phyloP scores from a whole-genome alignment of 2,113 vertebrate species.

The Lamprologus tigripictilis region DNA sequence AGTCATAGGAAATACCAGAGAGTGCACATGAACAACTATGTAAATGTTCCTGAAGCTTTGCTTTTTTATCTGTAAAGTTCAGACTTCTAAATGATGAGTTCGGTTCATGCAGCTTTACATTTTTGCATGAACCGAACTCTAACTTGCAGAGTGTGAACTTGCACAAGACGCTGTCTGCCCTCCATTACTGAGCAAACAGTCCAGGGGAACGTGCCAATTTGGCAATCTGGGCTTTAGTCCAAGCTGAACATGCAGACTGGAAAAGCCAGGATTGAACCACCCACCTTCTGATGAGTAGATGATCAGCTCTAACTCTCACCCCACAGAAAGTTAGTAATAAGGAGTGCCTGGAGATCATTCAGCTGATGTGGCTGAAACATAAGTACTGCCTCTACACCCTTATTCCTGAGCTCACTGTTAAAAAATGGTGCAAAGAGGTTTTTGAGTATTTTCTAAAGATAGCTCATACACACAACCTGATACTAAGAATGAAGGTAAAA shows the following conservation, averaged over 20 bases:
- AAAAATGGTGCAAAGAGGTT: not conserved
- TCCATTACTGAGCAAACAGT: not conserved
- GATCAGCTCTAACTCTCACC: not conserved
- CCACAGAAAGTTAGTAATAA: not conserved
- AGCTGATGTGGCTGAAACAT: not conserved
- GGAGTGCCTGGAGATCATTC: not conserved
- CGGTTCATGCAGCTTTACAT: not conserved
- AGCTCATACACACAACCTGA: fast-evolving
- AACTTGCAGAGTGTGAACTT: not conserved
- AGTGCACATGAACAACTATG: not conserved
- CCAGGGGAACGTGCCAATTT: not conserved
- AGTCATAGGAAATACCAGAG: not conserved
- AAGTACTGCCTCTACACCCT: not conserved
- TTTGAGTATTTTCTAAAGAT: not conserved
- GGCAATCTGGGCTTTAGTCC: not conserved
- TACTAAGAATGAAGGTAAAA: fast-evolving
- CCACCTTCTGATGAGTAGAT: not conserved
- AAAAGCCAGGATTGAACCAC: not conserved
- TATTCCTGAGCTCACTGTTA: not conserved
- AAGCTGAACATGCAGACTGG: not conserved
- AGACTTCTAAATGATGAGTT: not conserved
- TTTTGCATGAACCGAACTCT: not conserved
- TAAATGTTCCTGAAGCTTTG: not conserved
- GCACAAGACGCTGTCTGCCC: not conserved
- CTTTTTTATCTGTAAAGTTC: not conserved